Evolutionary conservation across 2,888 invertebrate species (phyloP), one percentile per base, ranked within the genome.

Genomic region (Stictocephala bisonia): DNA sequence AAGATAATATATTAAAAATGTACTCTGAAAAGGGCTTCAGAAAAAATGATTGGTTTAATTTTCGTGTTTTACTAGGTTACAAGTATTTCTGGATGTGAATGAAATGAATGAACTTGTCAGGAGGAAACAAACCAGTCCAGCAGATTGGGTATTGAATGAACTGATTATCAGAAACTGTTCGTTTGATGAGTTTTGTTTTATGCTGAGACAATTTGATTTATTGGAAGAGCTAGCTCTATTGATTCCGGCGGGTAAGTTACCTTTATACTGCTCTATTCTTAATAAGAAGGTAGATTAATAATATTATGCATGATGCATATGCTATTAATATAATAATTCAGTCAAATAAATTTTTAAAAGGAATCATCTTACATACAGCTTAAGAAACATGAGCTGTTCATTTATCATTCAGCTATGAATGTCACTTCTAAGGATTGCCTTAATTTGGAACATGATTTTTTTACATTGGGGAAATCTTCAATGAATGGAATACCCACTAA

Each of bases 191-290:
- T 76, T 80, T 13, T 72, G 71, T 27, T 40, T 66, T 18, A 75
- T 79, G 40, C 72, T 80, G 9, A 51, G 67, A 40, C 56, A 75
- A 35, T 78, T 78, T 15, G 53, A 76, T 50, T 58, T 79, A 7
- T 76, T 76, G 50, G 74, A 79, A 41, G 76, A 77, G 1, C 70
- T 80, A 6, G 56, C 77, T n/a, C 64, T 79, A 26, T 74, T 80
- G 18, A 71, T 64, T 31, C 71, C 74, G 35, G 75, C 71, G 70
- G 77, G 79, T 79, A 64, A 50, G n/a, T n/a, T n/a, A n/a, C n/a
- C n/a, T n/a, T n/a, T n/a, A n/a, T n/a, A n/a, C 48, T 69, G 58
- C 41, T 67, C 71, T 77, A 48, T 48, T 48, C 22, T 73, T 53
- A 50, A 26, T 6, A 35, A 13, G 68, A 18, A 53, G 15, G n/a